Conservation (phyloP, 2,888 invertebrate genomes). For the Schizaphis graminum region DNA sequence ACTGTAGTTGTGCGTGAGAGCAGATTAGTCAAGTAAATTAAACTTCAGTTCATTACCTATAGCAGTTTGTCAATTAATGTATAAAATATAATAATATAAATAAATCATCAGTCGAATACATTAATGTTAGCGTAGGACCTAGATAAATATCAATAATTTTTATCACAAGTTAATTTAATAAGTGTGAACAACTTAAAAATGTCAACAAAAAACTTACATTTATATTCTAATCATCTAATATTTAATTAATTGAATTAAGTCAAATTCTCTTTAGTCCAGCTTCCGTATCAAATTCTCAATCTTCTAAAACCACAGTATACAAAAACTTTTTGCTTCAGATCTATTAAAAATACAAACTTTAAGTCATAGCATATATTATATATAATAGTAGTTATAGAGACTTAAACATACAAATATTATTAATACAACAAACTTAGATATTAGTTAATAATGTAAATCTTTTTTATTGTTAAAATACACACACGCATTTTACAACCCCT, state of each 20-base stretch:
- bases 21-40: not conserved
- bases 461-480: too few species aligned
- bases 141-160: not conserved
- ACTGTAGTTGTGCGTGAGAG: not conserved
- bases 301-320: too few species aligned
- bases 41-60: not conserved
- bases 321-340: not conserved
- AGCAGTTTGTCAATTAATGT: not conserved
- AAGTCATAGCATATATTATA: not conserved
- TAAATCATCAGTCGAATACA: not conserved
- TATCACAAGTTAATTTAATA: not conserved
- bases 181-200: not conserved
- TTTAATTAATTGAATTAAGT: too few species aligned
- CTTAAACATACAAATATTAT: not conserved
- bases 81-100: not conserved
- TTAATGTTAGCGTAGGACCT: not conserved
- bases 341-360: not conserved
- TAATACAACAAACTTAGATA: not conserved
- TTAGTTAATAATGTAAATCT: not conserved
- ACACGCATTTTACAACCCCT: not conserved
- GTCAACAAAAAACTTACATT: not conserved
- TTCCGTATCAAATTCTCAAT: too few species aligned
- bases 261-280: too few species aligned
- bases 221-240: not conserved
- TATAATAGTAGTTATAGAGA: not conserved